phyloP scores from a whole-genome alignment of 2,888 invertebrate genomes.

The Philonicus albiceps region DNA sequence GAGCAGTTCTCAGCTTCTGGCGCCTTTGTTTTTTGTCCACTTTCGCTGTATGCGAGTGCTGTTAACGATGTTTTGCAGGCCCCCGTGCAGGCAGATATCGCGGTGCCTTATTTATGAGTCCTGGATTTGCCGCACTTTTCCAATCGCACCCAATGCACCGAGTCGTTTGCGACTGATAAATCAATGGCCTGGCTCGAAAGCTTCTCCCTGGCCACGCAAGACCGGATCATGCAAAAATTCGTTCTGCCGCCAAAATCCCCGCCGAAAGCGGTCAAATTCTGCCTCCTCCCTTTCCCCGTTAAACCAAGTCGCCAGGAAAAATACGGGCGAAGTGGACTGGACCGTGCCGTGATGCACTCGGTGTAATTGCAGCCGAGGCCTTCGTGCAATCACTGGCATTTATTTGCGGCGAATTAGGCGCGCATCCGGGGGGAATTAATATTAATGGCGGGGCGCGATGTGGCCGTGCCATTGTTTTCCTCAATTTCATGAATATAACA shows the following conservation, averaged over 20 bases:
- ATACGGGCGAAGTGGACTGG: neutral
- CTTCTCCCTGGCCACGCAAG: neutral
- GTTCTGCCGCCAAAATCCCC: constrained; percentile 4
- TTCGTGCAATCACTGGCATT: constrained; percentile 39
- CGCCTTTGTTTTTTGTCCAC: constrained; percentile 28
- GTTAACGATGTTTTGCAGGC: constrained; percentile 23
- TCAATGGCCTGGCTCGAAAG: neutral
- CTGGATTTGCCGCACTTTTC: constrained; percentile 29
- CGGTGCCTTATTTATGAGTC: constrained; percentile 11
- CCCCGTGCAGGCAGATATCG: constrained; percentile 28
- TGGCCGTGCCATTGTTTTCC: constrained; percentile 2
- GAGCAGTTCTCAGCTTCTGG: constrained; percentile 24
- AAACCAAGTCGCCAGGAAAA: neutral
- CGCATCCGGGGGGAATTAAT: constrained; percentile 18
- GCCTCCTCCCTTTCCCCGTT: neutral
- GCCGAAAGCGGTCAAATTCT: neutral
- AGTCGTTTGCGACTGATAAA: constrained; percentile 40
- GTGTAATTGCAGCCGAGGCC: constrained; percentile 23
- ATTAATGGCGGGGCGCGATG: neutral
- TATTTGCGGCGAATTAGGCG: constrained; percentile 21
- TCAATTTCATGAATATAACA: constrained; percentile 40
- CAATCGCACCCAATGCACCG: constrained; percentile 36
- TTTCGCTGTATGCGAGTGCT: neutral
- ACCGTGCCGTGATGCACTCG: constrained; percentile 12
- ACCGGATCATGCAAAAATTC: neutral